Conservation (phyloP, 1,140 invertebrate genomes). For the Danaus melanippus region DNA sequence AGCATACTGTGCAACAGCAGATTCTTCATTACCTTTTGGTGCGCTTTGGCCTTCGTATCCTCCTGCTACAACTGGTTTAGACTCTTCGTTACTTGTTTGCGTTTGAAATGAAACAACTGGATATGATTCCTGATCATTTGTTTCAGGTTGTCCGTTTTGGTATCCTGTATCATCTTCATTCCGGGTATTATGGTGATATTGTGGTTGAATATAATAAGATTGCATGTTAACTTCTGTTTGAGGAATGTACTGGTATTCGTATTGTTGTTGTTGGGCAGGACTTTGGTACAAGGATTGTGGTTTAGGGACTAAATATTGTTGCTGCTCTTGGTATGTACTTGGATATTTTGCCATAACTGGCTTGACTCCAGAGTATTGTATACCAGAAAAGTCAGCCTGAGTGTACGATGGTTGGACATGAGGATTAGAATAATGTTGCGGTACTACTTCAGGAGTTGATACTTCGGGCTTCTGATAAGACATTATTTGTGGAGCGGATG, state of each 20-base stretch:
- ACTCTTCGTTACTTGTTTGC: constrained; percentile 18
- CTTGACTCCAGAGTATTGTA: constrained; percentile 61
- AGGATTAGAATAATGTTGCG: constrained; percentile 51
- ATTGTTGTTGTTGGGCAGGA: constrained; percentile 34
- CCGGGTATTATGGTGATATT: constrained; percentile 31
- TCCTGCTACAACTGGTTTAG: constrained; percentile 15
- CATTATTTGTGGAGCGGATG: constrained; percentile 54
- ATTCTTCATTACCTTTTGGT: constrained; percentile 14
- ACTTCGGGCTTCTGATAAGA: constrained; percentile 36
- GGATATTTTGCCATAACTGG: constrained; percentile 62
- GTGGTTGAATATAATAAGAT: constrained; percentile 40
- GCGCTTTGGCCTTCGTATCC: constrained; percentile 26
- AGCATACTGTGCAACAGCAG: constrained; percentile 19
- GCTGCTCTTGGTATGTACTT: constrained; percentile 34
- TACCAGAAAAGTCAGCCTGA: constrained; percentile 54
- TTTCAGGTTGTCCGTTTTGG: constrained; percentile 23
- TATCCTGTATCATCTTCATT: constrained; percentile 19
- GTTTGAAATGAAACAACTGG: constrained; percentile 14
- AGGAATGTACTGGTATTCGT: constrained; percentile 48
- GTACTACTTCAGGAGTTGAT: constrained; percentile 26
- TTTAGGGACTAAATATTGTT: constrained; percentile 38
- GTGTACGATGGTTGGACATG: constrained; percentile 54
- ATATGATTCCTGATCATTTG: constrained; percentile 25
- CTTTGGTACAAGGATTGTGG: constrained; percentile 40
- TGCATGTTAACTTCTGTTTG: constrained; percentile 30